Percentiles rank a stretch among this genome's conserved stretches.
Evolutionary conservation across 1,140 invertebrate species (phyloP).

Genomic region (Periplaneta americana): DNA sequence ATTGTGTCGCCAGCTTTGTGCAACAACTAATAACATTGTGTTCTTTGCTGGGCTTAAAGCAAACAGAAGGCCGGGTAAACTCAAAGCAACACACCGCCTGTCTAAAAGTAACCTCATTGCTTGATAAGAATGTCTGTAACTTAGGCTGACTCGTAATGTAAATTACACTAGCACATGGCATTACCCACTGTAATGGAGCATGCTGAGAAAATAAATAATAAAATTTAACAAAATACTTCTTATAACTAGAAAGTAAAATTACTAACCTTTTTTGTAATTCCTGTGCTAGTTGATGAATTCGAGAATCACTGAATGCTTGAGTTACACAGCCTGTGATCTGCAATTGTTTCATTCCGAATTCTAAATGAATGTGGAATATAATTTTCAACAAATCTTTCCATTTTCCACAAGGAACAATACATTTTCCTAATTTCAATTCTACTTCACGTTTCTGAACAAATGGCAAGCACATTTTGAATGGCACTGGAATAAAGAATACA

Average conservation of each 20-base stretch:
- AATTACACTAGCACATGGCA: too few relatives aligned
- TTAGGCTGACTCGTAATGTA: too few relatives aligned
- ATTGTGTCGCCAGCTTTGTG: too few relatives aligned
- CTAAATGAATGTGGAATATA: slow-evolving; percentile 44
- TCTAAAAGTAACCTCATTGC: too few relatives aligned
- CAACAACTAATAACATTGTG: too few relatives aligned
- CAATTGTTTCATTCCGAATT: slow-evolving; percentile 29
- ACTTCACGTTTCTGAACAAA: slow-evolving; percentile 45
- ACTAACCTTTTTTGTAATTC: neutral
- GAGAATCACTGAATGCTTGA: slow-evolving; percentile 36
- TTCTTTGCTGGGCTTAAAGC: too few relatives aligned
- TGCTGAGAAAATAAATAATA: neutral
- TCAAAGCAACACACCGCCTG: too few relatives aligned
- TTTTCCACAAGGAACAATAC: slow-evolving; percentile 44
- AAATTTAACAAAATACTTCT: neutral
- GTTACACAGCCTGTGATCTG: slow-evolving; percentile 1
- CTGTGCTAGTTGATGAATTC: slow-evolving; percentile 38
- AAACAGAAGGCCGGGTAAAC: too few relatives aligned
- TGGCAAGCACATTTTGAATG: slow-evolving; percentile 44
- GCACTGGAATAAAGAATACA: slow-evolving; percentile 36
- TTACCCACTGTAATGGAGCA: neutral
- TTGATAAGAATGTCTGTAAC: too few relatives aligned
- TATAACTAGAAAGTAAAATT: neutral
- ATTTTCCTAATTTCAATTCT: slow-evolving; percentile 41
- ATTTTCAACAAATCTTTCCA: slow-evolving; percentile 45